phyloP scores from a whole-genome alignment of 2,888 invertebrate genomes.

The Fragum sueziense region DNA sequence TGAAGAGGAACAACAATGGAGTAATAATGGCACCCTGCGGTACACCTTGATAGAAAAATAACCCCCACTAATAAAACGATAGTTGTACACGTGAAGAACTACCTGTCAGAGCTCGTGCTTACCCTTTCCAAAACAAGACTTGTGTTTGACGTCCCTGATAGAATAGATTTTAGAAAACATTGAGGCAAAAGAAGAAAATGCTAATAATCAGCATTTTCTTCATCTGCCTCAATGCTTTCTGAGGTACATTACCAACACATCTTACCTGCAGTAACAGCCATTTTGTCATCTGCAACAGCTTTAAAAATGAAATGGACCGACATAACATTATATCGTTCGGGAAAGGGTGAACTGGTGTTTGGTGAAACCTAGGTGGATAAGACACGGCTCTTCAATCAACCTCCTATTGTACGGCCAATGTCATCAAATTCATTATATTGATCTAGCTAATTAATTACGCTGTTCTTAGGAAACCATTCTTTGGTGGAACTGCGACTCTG shows the following conservation, averaged over 20 bases:
- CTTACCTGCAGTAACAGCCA: too few relatives aligned
- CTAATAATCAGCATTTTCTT: too few relatives aligned
- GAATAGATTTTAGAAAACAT: too few relatives aligned
- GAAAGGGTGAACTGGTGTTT: constrained; percentile 20
- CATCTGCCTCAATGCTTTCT: too few relatives aligned
- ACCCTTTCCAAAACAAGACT: too few relatives aligned
- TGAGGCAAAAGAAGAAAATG: too few relatives aligned
- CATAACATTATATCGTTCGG: too few relatives aligned
- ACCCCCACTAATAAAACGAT: constrained; percentile 35
- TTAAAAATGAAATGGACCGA: too few relatives aligned
- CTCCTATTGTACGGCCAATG: constrained; percentile 35
- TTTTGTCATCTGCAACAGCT: too few relatives aligned
- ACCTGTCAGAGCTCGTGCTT: constrained; percentile 20
- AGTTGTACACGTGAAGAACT: constrained; percentile 36
- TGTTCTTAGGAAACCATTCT: constrained; percentile 27
- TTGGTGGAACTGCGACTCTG: constrained; percentile 17
- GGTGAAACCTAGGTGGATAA: constrained; percentile 46
- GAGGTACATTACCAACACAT: too few relatives aligned
- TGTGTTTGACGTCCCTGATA: too few relatives aligned
- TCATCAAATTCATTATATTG: constrained; percentile 46
- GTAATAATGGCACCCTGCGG: constrained; percentile 34
- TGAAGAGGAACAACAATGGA: constrained; percentile 46
- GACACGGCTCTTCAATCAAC: constrained; percentile 55
- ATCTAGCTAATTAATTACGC: constrained; percentile 55
- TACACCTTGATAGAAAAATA: constrained; percentile 45